Evolutionary conservation across 1,140 invertebrate genomes (phyloP), one percentile per base, ranked within the genome.

Genomic region (Amphibalanus amphitrite): DNA sequence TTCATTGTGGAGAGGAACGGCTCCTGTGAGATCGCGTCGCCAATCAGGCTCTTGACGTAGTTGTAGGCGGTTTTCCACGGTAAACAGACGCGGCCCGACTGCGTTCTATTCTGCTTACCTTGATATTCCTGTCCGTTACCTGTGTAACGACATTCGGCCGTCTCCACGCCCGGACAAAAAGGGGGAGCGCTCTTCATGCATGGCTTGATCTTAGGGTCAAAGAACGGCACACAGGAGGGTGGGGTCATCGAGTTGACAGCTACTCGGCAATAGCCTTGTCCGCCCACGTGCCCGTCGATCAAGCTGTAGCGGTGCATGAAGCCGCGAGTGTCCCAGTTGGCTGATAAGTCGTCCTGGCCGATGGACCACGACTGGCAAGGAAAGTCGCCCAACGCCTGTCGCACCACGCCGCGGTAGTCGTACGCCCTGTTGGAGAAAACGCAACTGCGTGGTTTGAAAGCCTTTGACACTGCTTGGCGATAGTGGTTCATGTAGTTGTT

Each of bases 71-170:
- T 10, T 17, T 67, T 67, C 65, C 65, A 67, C 23, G 65, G 28
- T 26, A 67, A 17, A 28, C 65, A 67, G 3, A 17, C 28, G 10
- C 28, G 65, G 6, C 65, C 65, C 3, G 65, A 67, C 26, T 28
- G 65, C 0, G 26, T 67, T 10, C 65, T n/a, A 28, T 10, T 28
- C 65, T 8, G 65, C 4, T 3, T 67, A 17, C 65, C 65, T 26
- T 28, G n/a, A 26, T 67, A 67, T 26, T 67, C 65, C 65, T 67
- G 65, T 10, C 65, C 65, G 65, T 67, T 67, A 10, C 65, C 65
- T 28, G 65, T 67, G 28, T 67, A 28, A 1, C 65, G 65, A 28
- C 65, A 67, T 8, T 67, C 26, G 26, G n/a, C 65, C 4, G 26
- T 28, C n/a, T 67, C 17, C 26, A 67, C n/a, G 3, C 28, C 26